Evolutionary conservation across 2,888 invertebrate genomes (phyloP).

Genomic region (Clusia tigrina): DNA sequence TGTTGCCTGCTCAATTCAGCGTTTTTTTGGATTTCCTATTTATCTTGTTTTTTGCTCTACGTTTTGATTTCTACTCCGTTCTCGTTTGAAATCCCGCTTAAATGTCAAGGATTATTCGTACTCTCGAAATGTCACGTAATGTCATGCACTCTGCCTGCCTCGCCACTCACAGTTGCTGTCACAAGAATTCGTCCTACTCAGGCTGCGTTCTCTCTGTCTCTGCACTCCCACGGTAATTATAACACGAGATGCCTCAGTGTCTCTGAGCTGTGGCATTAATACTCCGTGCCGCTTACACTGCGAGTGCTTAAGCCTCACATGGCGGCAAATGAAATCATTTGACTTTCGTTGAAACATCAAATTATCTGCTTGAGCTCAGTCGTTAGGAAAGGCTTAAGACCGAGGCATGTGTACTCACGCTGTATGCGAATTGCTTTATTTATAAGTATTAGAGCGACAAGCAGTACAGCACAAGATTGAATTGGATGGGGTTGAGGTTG

Average conservation of each 20-base stretch:
- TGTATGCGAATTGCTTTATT: too few relatives aligned
- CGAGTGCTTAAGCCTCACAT: background rate
- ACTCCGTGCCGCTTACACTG: background rate
- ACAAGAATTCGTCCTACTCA: too few relatives aligned
- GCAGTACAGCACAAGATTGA: too few relatives aligned
- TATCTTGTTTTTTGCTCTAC: too few relatives aligned
- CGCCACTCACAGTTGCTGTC: too few relatives aligned
- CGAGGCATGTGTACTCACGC: background rate
- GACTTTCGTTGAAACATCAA: background rate
- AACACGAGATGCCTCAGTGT: background rate
- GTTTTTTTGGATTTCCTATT: too few relatives aligned
- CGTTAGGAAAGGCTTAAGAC: background rate
- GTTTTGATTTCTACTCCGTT: too few relatives aligned
- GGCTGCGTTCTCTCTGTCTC: background rate
- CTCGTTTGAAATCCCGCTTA: too few relatives aligned
- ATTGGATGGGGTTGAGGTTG: too few relatives aligned
- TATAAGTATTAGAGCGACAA: too few relatives aligned
- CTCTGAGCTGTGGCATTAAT: background rate
- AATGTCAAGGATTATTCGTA: background rate
- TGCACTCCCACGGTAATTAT: background rate
- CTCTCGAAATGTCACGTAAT: background rate
- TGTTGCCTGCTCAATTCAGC: too few relatives aligned
- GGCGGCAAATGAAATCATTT: background rate
- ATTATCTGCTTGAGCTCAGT: background rate
- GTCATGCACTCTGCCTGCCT: background rate